Conservation (phyloP, 2,888 invertebrate genomes). For the Campoletis raptor region DNA sequence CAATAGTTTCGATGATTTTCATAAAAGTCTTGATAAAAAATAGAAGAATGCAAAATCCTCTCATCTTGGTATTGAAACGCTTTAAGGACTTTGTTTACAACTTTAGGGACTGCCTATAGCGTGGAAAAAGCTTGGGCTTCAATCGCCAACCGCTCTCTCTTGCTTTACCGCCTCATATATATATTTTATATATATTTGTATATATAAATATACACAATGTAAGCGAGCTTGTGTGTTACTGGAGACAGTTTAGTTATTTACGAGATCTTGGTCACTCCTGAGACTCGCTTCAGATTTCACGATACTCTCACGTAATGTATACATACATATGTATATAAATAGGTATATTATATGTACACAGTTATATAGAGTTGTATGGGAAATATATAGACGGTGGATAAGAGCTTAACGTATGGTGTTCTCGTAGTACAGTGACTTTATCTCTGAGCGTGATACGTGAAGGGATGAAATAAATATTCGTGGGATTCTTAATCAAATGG, state of each 20-base stretch:
- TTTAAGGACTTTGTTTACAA: not conserved
- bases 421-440: conserved; percentile 23
- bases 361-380: conserved; percentile 4
- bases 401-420: conserved; percentile 31
- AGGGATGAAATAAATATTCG: conserved; percentile 24
- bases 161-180: not conserved
- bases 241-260: conserved; percentile 65
- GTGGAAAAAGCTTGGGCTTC: conserved; percentile 53
- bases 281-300: conserved; percentile 68
- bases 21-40: not conserved
- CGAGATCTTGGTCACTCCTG: conserved; percentile 50
- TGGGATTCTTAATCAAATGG: conserved; percentile 48
- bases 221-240: conserved; percentile 54
- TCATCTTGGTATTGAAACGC: not conserved
- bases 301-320: conserved; percentile 70
- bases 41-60: not conserved
- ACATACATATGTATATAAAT: conserved; percentile 55
- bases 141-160: conserved; percentile 39
- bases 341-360: not conserved
- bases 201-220: conserved; percentile 5
- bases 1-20: not conserved
- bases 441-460: conserved; percentile 29
- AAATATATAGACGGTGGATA: conserved; percentile 32
- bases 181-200: not conserved
- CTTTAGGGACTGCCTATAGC: not conserved